Base-by-base conservation (phyloP, 2,113 vertebrate genomes). In the Pelodiscus sinensis region DNA sequence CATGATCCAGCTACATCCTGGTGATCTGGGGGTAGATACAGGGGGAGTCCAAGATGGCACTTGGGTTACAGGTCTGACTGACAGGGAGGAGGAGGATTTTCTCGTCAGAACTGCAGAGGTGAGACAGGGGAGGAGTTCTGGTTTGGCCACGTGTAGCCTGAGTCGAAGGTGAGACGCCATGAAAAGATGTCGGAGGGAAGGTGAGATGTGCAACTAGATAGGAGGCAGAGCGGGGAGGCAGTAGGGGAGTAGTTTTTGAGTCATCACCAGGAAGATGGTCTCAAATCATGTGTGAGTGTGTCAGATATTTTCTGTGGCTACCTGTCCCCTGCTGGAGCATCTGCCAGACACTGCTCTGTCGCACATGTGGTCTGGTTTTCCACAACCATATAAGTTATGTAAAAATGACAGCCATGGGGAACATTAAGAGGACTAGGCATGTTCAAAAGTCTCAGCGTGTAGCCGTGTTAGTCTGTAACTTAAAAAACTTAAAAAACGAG, bases 101-200 rank as follows among this genome's bases (percentile, higher is more conserved):
- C 62, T 65, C 62, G 7, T 29, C 62, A 65, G 62, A 12, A 19
- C 9, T 38, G 6, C n/a, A 60, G 82, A 86, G 4, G 51, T 60
- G 44, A 22, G 75, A 38, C 0, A 35, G 57, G 79, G 56, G n/a
- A 24, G 14, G 29, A 31, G 4, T 7, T 80, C 25, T 2, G 0
- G 44, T 93, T 80, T 86, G 15, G 16, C 60, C 25, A 8, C 15
- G 27, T 73, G 79, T 21, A 22, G 16, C 19, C 78, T 68, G 29
- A 31, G 7, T 65, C 8, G 62, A 65, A 65, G 62, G 7, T 65
- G 29, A 65, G 29, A 8, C 27, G 3, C 31, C 31, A 31, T 31
- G 62, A 65, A 29, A 65, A 27, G 25, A 60, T 60, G 58, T 27
- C 58, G 27, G 58, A 60, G 25, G 25, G 58, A 27, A 65, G 62